Evolutionary conservation across 92 coral and sea anemone genomes (phyloP), one percentile per base, ranked within the genome.

Genomic region (Plumapathes pennacea): DNA sequence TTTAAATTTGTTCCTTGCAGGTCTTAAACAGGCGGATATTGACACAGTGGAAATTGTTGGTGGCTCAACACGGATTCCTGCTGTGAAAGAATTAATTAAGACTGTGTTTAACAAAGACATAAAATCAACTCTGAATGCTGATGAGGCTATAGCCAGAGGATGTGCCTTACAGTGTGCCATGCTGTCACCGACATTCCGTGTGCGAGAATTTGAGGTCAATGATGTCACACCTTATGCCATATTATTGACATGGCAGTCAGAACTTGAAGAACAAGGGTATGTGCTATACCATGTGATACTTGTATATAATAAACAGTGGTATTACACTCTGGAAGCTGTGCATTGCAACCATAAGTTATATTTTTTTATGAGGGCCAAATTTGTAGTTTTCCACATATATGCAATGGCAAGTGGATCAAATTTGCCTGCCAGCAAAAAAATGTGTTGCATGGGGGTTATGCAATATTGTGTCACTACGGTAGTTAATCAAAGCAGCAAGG

Each of bases 141-240:
- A 94, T 49, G 99, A 94, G 46, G 99, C 99, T 43, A 96, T 88
- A 2, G 73, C 99, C 25, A 85, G 99, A 61, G 99, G 99, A 5
- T 94, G 99, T 84, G 96, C 99, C 8, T 50, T 94, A 64, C 99
- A 94, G 76, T 88, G 96, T 59, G 97, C 97, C 7, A 91, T 91
- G 96, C 63, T 88, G 25, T 91, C 97, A 25, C 97, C 97, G 2
- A 88, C 97, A 15, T 91, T 91, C 80, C 86, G 97, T 59, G 97
- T 91, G 24, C 76, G 97, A 59, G 97, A 91, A 24, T 91, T 91
- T 68, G 60, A 48, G 32, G 89, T 91, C 64, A 82, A 69, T 57
- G 97, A 91, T 58, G 89, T 84, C 22, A 62, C 89, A 13, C 72
- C 97, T 13, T 91, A 88, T 66, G 96, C 97, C 6, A 74, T 91